These are phyloP conservation scores for Aphis craccivora DNA, from an alignment of 1,140 invertebrate genomes.

Conservation along the genomic window DNA sequence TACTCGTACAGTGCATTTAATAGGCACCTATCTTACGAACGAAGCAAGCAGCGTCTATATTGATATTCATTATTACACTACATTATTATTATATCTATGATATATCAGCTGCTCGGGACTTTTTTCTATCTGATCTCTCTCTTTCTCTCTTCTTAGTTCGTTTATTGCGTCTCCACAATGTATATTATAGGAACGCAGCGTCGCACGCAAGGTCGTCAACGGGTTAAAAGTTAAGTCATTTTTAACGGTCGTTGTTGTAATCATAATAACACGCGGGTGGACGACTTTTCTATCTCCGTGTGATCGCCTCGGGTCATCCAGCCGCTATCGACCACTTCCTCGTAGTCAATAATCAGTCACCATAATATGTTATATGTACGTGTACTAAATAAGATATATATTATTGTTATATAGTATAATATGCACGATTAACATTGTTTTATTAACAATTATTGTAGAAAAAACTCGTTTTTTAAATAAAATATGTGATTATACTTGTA, in stretches of 20 bases:
- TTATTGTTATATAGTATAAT: neutral
- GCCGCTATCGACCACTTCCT: neutral
- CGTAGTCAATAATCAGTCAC: neutral
- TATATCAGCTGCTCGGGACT: neutral
- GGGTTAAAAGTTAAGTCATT: conserved; percentile 39
- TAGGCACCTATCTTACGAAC: neutral
- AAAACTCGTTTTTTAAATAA: neutral
- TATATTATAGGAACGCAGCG: neutral
- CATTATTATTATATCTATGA: conserved; percentile 5
- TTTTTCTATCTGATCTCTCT: neutral
- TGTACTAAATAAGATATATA: conserved; percentile 6
- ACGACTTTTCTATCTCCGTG: conserved; percentile 1
- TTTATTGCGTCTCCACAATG: neutral
- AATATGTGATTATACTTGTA: neutral
- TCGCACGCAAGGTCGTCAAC: conserved; percentile 21
- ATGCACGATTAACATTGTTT: neutral
- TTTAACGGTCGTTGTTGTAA: conserved; percentile 1
- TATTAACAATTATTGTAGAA: neutral
- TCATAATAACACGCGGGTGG: neutral
- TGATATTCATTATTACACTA: conserved; percentile 6
- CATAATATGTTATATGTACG: neutral
- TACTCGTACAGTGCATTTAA: neutral
- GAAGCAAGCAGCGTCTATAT: neutral
- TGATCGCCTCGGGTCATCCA: neutral
- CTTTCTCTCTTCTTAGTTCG: neutral